Conservation (phyloP, 2,888 invertebrate species). For the Sminthurides aquaticus region DNA sequence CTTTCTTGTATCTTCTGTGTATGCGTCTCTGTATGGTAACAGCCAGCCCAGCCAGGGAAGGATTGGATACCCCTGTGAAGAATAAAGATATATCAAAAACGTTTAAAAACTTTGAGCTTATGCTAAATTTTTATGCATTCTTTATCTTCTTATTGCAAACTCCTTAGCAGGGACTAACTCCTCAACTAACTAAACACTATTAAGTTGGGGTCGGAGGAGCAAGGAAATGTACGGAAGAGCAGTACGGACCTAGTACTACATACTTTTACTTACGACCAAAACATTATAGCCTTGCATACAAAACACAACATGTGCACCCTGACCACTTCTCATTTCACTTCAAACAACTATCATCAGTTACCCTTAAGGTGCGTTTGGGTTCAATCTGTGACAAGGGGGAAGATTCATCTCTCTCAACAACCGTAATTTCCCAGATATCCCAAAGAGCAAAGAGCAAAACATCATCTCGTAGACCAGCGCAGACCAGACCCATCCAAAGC, state of each 20-base stretch:
- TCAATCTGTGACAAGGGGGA: neutral
- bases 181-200: neutral
- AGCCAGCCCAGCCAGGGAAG: too few relatives aligned
- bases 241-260: too few relatives aligned
- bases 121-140: neutral
- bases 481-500: too few relatives aligned
- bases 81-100: neutral
- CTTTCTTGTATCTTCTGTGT: neutral
- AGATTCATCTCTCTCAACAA: neutral
- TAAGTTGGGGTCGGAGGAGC: too few relatives aligned
- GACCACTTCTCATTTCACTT: conserved; percentile 8
- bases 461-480: too few relatives aligned
- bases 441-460: too few relatives aligned
- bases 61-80: too few relatives aligned
- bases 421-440: neutral
- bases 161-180: neutral
- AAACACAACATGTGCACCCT: neutral
- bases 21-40: too few relatives aligned
- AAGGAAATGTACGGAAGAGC: too few relatives aligned
- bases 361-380: conserved; percentile 4
- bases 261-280: too few relatives aligned
- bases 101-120: neutral
- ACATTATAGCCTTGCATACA: too few relatives aligned
- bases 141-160: neutral
- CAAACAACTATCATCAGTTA: neutral